These are phyloP conservation scores for Philonicus albiceps DNA, from an alignment of 2,888 invertebrate genomes.

Conservation along the genomic window DNA sequence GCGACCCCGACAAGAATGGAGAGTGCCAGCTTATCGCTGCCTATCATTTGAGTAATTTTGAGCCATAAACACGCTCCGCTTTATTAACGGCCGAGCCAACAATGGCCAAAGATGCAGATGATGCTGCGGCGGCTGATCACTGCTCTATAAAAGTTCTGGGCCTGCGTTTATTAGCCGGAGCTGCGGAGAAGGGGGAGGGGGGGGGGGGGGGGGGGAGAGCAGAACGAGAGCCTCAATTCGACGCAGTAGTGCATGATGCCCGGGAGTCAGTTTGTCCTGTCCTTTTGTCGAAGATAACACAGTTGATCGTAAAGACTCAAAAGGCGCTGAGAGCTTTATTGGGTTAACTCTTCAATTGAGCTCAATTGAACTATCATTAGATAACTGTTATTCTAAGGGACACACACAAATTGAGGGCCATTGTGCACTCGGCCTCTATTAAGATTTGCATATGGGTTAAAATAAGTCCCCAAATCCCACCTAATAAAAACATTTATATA, in stretches of 20 bases:
- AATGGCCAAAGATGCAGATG: slow-evolving; percentile 20
- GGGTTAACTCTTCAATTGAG: slow-evolving; percentile 57
- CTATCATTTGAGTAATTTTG: slow-evolving; percentile 23
- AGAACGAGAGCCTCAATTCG: neutral
- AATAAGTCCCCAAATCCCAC: neutral
- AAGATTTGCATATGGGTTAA: neutral
- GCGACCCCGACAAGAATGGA: slow-evolving; percentile 11
- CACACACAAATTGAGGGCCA: neutral
- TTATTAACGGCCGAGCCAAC: slow-evolving; percentile 8
- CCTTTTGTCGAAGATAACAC: neutral
- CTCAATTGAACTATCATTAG: slow-evolving; percentile 57
- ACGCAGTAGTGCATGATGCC: neutral
- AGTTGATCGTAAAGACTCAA: neutral
- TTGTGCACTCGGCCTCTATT: neutral
- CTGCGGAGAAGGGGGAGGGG: neutral
- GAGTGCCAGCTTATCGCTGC: slow-evolving; percentile 8
- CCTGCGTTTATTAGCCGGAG: neutral
- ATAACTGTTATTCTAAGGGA: slow-evolving; percentile 10
- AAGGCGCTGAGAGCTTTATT: neutral
- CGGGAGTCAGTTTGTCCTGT: neutral
- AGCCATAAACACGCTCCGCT: slow-evolving; percentile 1
- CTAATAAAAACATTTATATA: neutral
- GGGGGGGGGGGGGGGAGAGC: neutral
- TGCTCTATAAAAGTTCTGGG: neutral
- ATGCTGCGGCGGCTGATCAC: neutral